Conservation (phyloP, 1,140 invertebrate species). For the Eumaeus atala region DNA sequence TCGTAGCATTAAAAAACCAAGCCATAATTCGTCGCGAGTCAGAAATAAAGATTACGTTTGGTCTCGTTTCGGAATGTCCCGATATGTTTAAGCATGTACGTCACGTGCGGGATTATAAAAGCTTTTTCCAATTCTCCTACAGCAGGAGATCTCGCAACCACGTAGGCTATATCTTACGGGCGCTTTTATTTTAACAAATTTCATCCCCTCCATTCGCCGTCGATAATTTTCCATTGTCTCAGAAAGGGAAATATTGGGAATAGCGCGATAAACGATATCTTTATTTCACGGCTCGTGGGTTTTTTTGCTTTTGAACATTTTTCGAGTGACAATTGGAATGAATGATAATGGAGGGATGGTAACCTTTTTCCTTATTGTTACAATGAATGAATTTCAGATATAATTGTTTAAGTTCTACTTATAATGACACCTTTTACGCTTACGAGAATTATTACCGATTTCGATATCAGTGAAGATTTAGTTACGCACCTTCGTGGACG, state of each 20-base stretch:
- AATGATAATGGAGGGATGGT: background rate
- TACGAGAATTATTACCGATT: too few species aligned
- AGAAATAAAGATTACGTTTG: slow-evolving; percentile 38
- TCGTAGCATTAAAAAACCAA: too few species aligned
- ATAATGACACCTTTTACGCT: too few species aligned
- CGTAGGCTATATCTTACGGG: slow-evolving; percentile 71
- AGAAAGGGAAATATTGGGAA: slow-evolving; percentile 70
- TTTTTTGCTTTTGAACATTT: slow-evolving; percentile 10
- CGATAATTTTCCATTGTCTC: slow-evolving; percentile 68
- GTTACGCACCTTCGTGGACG: too few species aligned
- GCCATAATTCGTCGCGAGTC: too few species aligned
- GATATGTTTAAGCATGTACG: slow-evolving; percentile 51
- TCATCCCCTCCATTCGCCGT: slow-evolving; percentile 62
- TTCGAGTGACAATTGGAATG: slow-evolving; percentile 2
- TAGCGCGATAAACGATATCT: slow-evolving; percentile 60
- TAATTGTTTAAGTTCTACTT: too few species aligned
- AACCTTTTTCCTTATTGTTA: too few species aligned
- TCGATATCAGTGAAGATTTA: too few species aligned
- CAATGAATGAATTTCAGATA: too few species aligned
- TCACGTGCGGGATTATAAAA: slow-evolving; percentile 72
- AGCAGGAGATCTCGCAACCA: slow-evolving; percentile 54
- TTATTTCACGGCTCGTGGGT: slow-evolving; percentile 28
- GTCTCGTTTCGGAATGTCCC: slow-evolving; percentile 27
- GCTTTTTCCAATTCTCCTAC: slow-evolving; percentile 72
- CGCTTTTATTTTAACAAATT: slow-evolving; percentile 73